Conservation (phyloP, 2,888 invertebrate genomes). For the Amiota minor region DNA sequence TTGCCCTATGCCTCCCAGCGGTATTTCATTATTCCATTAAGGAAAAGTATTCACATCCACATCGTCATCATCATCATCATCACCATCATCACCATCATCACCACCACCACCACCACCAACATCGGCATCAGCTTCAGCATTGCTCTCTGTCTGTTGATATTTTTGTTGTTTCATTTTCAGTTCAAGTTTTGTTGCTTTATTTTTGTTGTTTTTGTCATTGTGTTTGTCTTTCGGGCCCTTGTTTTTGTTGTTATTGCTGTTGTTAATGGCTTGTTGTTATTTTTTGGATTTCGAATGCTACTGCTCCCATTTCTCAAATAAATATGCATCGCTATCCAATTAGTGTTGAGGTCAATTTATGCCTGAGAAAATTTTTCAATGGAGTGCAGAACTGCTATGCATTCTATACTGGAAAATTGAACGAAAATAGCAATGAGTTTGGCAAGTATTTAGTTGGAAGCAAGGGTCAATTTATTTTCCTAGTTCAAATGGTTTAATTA, state of each 20-base stretch:
- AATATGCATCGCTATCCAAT: slow-evolving; percentile 14
- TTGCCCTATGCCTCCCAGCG: not conserved
- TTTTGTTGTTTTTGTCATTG: not conserved
- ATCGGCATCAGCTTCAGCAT: not conserved
- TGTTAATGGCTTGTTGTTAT: no score
- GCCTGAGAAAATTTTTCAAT: no score
- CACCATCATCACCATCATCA: not conserved
- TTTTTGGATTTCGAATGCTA: no score
- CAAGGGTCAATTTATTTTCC: not conserved
- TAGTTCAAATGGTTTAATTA: not conserved
- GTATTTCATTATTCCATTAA: slow-evolving; percentile 23
- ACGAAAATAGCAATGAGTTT: no score
- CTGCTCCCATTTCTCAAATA: not conserved
- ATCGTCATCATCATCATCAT: not conserved
- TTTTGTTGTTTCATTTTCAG: slow-evolving; percentile 1
- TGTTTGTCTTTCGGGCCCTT: not conserved
- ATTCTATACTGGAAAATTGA: no score
- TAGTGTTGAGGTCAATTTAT: slow-evolving; percentile 13
- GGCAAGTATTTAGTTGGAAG: no score
- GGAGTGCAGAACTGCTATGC: no score
- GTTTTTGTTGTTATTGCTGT: not conserved
- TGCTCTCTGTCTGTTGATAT: not conserved
- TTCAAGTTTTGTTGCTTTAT: not conserved
- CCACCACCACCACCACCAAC: not conserved
- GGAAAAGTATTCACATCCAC: not conserved